A percentile compares a stretch with the other conserved stretches of the same genome.
Evolutionary conservation across 2,113 vertebrate species (phyloP).

Genomic region (Steatornis caripensis): DNA sequence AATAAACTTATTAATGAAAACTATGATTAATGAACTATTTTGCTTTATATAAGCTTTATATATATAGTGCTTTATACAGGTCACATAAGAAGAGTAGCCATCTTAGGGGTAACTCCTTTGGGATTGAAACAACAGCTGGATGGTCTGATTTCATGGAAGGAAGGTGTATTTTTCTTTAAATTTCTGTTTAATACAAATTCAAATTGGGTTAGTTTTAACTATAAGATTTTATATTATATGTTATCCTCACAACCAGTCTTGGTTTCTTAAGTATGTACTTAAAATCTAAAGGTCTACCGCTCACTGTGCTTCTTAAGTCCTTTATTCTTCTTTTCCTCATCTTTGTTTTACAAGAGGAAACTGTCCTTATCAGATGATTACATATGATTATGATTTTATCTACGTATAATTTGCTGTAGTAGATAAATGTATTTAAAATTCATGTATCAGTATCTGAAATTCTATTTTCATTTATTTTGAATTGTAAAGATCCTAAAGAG

Average conservation of each 20-base stretch:
- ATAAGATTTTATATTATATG: neutral
- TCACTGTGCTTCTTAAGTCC: neutral
- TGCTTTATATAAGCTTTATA: neutral
- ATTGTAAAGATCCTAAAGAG: neutral
- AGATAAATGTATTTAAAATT: neutral
- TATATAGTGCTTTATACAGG: neutral
- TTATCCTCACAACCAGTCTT: neutral
- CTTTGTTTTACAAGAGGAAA: neutral
- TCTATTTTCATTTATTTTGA: neutral
- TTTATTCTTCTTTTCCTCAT: neutral
- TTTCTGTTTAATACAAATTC: neutral
- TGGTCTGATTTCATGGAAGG: neutral
- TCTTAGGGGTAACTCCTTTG: neutral
- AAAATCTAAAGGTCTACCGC: neutral
- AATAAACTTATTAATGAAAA: neutral
- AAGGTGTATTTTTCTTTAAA: neutral
- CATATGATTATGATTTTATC: neutral
- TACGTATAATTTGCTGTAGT: neutral
- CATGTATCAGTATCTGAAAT: neutral
- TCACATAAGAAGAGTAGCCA: neutral
- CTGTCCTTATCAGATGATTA: neutral
- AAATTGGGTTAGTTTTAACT: neutral
- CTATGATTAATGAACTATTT: neutral
- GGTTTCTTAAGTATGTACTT: neutral
- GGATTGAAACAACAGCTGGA: neutral